These are phyloP conservation scores for Drosophila parabipectinata DNA, from an alignment of 1,140 invertebrate genomes.

Conservation along the genomic window DNA sequence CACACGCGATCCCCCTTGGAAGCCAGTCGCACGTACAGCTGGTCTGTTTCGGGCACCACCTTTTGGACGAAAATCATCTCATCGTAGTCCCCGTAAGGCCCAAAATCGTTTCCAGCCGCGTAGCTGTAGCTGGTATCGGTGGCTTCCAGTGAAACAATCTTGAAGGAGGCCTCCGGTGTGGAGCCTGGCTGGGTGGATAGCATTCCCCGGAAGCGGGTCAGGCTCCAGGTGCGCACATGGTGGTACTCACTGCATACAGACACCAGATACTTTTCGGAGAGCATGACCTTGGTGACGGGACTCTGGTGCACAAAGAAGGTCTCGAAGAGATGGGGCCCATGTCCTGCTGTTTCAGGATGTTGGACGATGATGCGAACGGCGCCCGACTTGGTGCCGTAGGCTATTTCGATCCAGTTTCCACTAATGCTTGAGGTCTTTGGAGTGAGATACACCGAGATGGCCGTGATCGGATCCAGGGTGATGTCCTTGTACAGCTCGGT, in stretches of 20 bases:
- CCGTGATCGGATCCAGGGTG: constrained; percentile 96
- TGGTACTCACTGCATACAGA: constrained; percentile 99
- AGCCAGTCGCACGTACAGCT: constrained; percentile 95
- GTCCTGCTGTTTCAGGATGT: constrained; percentile 98
- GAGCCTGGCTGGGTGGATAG: constrained; percentile 99
- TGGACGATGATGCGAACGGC: constrained; percentile 98
- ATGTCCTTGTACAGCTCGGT: constrained; percentile 98
- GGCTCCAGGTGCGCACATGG: constrained; percentile 98
- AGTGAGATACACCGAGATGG: constrained; percentile 99
- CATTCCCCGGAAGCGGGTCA: constrained; percentile 97
- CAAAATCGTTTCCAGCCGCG: constrained; percentile 92
- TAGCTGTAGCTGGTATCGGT: constrained; percentile 91
- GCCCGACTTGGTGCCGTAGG: constrained; percentile 98
- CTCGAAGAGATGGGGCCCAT: constrained; percentile 98
- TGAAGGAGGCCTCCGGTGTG: constrained; percentile 97
- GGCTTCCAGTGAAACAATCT: constrained; percentile 87
- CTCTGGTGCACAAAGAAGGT: constrained; percentile 99
- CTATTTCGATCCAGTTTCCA: constrained; percentile 99
- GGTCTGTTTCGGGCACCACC: constrained; percentile 97
- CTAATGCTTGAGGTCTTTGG: constrained; percentile 97
- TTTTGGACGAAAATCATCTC: constrained; percentile 99
- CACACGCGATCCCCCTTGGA: constrained; percentile 97
- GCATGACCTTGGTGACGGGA: constrained; percentile 96
- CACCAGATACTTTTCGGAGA: constrained; percentile 98
- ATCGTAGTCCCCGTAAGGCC: constrained; percentile 98